Percentiles rank a stretch among this genome's conserved stretches.
Evolutionary conservation across 2,113 vertebrate species (phyloP).

Genomic region (Speoplatyrhinus poulsoni): DNA sequence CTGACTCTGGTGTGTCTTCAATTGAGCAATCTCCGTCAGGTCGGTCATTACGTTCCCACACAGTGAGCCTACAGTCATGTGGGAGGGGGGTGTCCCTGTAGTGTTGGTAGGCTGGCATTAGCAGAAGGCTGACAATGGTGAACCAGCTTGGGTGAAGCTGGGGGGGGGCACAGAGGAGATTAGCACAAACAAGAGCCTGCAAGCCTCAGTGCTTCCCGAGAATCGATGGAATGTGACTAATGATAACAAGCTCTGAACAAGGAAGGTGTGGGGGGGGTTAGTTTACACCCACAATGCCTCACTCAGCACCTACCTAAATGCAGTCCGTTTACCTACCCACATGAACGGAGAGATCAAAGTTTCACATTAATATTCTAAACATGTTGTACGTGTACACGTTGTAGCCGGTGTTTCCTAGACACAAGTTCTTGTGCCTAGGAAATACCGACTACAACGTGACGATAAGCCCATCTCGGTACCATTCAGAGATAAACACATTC

Average conservation of each 20-base stretch:
- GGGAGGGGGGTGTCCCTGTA: background rate
- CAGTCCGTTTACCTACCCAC: conserved; percentile 18
- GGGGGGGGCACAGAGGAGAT: background rate
- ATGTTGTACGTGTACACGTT: background rate
- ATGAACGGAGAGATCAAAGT: conserved; percentile 38
- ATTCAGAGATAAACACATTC: conserved; percentile 12
- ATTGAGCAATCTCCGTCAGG: conserved; percentile 46
- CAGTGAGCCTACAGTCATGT: conserved; percentile 17
- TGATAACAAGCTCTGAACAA: conserved; percentile 49
- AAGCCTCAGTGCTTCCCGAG: conserved; percentile 49
- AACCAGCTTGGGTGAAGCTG: background rate
- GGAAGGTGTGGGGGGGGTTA: background rate
- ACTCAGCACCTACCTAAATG: conserved; percentile 47
- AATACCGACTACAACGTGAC: background rate
- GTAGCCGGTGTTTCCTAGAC: background rate
- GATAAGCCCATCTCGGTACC: background rate
- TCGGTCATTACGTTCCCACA: conserved; percentile 41
- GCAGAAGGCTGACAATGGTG: conserved; percentile 26
- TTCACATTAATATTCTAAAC: conserved; percentile 56
- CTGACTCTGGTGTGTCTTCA: conserved; percentile 38
- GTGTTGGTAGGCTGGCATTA: conserved; percentile 24
- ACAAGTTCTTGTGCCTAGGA: conserved; percentile 14
- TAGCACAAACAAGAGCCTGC: conserved; percentile 44
- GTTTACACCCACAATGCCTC: conserved; percentile 42
- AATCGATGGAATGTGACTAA: conserved; percentile 69